These are phyloP conservation scores for Tinea semifulvella DNA, from an alignment of 2,888 invertebrate species.

Conservation along the genomic window DNA sequence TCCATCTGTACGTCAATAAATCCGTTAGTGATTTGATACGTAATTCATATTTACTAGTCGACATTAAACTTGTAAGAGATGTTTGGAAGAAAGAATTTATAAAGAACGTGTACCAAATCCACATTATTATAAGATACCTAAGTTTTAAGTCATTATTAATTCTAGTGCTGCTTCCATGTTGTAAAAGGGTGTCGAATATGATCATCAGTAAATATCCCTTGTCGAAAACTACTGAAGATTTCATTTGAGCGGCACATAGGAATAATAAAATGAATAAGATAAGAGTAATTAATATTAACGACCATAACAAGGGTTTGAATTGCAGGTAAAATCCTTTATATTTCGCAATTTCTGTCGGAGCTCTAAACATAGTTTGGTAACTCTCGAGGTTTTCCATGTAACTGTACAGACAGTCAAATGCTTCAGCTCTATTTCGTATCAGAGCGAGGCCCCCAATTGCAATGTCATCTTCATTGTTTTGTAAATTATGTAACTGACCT, in stretches of 20 bases:
- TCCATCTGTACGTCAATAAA: constrained; percentile 24
- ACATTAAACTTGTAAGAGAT: constrained; percentile 34
- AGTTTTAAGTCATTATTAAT: constrained; percentile 25
- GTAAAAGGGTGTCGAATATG: constrained; percentile 36
- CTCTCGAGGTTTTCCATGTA: constrained; percentile 26
- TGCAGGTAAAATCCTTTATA: constrained; percentile 37
- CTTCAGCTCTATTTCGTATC: constrained; percentile 31
- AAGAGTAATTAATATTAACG: constrained; percentile 25
- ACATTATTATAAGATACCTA: constrained; percentile 29
- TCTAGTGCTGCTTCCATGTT: constrained; percentile 28
- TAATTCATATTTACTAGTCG: constrained; percentile 22
- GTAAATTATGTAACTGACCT: constrained; percentile 30
- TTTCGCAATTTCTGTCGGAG: constrained; percentile 24
- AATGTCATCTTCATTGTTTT: constrained; percentile 29
- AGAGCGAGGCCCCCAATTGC: constrained; percentile 33
- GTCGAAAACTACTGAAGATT: constrained; percentile 21
- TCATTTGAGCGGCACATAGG: constrained; percentile 21
- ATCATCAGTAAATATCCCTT: constrained; percentile 25
- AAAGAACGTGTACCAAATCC: constrained; percentile 44
- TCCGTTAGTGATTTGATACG: constrained; percentile 15
- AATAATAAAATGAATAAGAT: constrained; percentile 24
- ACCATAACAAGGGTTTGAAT: constrained; percentile 32
- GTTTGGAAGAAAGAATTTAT: constrained; percentile 41
- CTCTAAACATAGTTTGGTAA: constrained; percentile 28
- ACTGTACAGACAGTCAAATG: constrained; percentile 39